These are phyloP conservation scores for Drosophila lini DNA, from an alignment of 1,140 invertebrate genomes.

Conservation along the genomic window DNA sequence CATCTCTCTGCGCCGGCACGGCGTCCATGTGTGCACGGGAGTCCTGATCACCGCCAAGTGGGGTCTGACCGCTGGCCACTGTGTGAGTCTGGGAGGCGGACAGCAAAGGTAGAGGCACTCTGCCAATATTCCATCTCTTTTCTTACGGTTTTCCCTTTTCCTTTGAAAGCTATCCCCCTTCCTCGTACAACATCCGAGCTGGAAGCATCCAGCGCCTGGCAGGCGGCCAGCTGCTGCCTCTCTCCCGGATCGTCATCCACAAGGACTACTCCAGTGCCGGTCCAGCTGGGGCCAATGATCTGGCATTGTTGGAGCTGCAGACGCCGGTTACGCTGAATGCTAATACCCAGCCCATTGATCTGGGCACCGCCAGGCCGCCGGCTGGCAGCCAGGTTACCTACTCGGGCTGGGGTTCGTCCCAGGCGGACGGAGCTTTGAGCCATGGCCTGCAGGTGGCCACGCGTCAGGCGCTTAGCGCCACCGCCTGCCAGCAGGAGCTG, in stretches of 20 bases:
- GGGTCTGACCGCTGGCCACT: conserved; percentile 69
- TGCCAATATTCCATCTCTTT: too few relatives aligned
- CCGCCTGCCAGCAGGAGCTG: conserved; percentile 46
- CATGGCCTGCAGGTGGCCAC: conserved; percentile 60
- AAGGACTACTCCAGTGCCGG: conserved; percentile 25
- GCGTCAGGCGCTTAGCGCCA: conserved; percentile 36
- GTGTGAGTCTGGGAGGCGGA: conserved; percentile 56
- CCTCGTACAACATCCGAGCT: conserved; percentile 49
- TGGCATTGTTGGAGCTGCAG: conserved; percentile 69
- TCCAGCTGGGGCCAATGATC: conserved; percentile 51
- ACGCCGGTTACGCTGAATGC: conserved; percentile 45
- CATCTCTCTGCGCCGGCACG: conserved; percentile 64
- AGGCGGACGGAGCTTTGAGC: conserved; percentile 27
- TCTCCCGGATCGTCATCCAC: conserved; percentile 62
- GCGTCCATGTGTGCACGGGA: conserved; percentile 59
- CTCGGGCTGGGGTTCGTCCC: conserved; percentile 68
- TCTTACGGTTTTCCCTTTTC: too few relatives aligned
- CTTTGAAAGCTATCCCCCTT: conserved; percentile 59
- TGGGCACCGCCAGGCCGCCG: conserved; percentile 55
- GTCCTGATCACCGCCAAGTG: conserved; percentile 35
- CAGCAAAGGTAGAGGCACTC: conserved; percentile 58
- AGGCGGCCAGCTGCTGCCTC: conserved; percentile 58
- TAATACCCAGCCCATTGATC: conserved; percentile 59
- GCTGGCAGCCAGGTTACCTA: conserved; percentile 43
- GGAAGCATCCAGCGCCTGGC: conserved; percentile 73